These are phyloP conservation scores for Antheraea yamamai DNA, from an alignment of 2,888 invertebrate genomes.

Conservation along the genomic window DNA sequence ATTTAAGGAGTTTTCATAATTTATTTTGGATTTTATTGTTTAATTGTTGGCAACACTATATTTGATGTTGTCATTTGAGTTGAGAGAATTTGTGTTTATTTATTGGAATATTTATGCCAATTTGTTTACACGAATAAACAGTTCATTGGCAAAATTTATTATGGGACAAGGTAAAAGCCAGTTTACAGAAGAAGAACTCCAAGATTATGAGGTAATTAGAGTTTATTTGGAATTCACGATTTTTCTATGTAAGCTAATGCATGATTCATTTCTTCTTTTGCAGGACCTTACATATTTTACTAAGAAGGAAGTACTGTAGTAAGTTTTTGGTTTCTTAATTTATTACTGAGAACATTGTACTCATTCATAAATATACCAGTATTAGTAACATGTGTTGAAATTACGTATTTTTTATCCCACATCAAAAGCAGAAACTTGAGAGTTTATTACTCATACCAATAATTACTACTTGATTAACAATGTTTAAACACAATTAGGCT, in stretches of 20 bases:
- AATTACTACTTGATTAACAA: background rate
- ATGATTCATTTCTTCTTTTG: conserved; percentile 48
- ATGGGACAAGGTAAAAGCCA: conserved; percentile 93
- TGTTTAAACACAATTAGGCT: conserved; percentile 1
- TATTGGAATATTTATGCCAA: background rate
- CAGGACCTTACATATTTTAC: conserved; percentile 97
- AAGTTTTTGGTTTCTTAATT: conserved; percentile 71
- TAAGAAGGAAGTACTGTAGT: conserved; percentile 95
- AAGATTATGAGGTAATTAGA: conserved; percentile 90
- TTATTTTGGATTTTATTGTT: too few relatives aligned
- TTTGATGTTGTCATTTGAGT: too few relatives aligned
- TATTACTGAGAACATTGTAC: background rate
- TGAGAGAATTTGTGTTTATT: background rate
- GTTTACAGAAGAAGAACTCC: conserved; percentile 93
- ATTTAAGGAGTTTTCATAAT: too few relatives aligned
- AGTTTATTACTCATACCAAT: background rate
- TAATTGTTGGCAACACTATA: too few relatives aligned
- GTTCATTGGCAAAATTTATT: conserved; percentile 30
- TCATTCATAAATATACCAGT: background rate
- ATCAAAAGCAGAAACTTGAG: background rate
- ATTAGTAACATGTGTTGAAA: background rate
- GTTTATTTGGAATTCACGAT: background rate
- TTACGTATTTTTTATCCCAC: background rate
- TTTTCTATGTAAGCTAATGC: background rate
- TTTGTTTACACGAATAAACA: background rate